Evolutionary conservation across 2,113 vertebrate genomes (phyloP).

Genomic region (Hydropotes inermis): DNA sequence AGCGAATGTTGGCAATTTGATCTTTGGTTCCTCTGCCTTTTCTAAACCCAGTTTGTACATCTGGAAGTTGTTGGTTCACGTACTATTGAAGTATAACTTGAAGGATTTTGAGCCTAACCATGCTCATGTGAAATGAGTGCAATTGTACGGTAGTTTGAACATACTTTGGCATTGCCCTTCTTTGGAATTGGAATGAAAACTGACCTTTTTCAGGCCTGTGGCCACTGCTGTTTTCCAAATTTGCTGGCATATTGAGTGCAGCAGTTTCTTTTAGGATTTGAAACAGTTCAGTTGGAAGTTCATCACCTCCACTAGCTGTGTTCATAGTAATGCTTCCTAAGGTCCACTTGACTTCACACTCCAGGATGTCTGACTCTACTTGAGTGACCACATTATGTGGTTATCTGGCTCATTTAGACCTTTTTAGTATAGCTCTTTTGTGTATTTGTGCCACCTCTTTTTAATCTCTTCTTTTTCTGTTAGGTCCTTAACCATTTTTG

Average conservation of each 20-base stretch:
- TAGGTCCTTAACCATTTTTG: not conserved
- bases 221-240: not conserved
- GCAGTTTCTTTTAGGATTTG: not conserved
- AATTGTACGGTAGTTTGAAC: not conserved
- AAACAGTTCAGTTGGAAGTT: not conserved
- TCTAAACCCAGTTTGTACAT: not conserved
- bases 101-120: not conserved
- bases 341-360: not conserved
- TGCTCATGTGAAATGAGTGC: not conserved
- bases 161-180: not conserved
- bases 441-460: not conserved
- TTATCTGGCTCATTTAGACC: not conserved
- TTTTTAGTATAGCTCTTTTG: not conserved
- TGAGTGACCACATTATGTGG: not conserved
- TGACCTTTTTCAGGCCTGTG: not conserved
- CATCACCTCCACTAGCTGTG: not conserved
- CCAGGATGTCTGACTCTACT: not conserved
- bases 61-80: not conserved
- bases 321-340: not conserved
- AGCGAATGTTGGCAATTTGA: not conserved
- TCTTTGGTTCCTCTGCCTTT: not conserved
- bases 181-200: not conserved
- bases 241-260: not conserved
- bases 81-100: not conserved
- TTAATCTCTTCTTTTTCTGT: not conserved